Percentiles rank a stretch among this genome's conserved stretches.
phyloP scores from a whole-genome alignment of 1,140 invertebrate species.

The Ceratina calcarata region DNA sequence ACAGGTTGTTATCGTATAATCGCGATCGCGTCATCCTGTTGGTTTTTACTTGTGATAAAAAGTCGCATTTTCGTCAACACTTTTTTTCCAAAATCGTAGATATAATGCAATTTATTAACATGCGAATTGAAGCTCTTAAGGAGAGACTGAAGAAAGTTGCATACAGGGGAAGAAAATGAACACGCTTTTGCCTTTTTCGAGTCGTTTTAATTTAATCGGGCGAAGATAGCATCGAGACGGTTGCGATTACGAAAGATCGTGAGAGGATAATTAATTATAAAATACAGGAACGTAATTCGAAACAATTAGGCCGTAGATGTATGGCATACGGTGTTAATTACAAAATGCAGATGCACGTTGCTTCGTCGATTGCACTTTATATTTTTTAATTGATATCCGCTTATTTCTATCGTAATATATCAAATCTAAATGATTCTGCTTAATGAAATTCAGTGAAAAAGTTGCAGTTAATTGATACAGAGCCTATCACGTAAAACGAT shows the following conservation, averaged over 20 bases:
- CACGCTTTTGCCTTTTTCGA: background rate
- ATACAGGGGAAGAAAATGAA: background rate
- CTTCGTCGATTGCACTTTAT: conserved; percentile 2
- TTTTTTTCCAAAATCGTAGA: background rate
- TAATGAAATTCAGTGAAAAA: background rate
- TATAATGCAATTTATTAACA: background rate
- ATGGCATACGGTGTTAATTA: background rate
- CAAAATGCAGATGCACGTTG: background rate
- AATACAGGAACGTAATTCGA: background rate
- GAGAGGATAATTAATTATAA: conserved; percentile 12
- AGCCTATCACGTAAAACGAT: background rate
- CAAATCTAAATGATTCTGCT: background rate
- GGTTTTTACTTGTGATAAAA: conserved; percentile 3
- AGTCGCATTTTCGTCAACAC: too few relatives aligned
- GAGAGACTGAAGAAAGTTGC: background rate
- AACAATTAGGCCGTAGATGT: background rate
- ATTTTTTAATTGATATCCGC: conserved; percentile 6
- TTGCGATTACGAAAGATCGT: background rate
- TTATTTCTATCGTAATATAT: background rate
- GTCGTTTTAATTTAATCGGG: background rate
- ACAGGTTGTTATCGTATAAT: background rate
- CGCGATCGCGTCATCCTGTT: conserved; percentile 29
- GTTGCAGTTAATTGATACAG: background rate
- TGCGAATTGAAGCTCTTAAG: too few relatives aligned
- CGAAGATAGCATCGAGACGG: background rate